Conservation (phyloP, 1,140 invertebrate genomes). For the Cepaea nemoralis region DNA sequence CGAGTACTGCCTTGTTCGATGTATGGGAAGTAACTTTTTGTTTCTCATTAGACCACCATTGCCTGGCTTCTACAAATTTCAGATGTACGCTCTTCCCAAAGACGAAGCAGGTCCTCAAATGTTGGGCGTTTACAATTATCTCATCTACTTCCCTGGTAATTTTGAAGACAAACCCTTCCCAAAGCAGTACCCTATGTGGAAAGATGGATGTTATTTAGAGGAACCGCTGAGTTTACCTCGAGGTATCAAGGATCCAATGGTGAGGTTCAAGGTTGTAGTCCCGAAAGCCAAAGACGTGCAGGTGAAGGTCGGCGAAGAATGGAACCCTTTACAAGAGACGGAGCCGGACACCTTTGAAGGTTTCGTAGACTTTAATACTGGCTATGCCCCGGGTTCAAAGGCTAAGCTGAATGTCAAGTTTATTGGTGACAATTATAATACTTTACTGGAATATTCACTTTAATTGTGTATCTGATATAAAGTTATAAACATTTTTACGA, state of each 20-base stretch:
- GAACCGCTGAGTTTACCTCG: conserved; percentile 63
- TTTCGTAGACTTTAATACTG: conserved; percentile 54
- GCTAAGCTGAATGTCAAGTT: conserved; percentile 65
- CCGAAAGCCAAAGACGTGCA: conserved; percentile 67
- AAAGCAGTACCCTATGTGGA: conserved; percentile 71
- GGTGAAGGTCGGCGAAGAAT: conserved; percentile 65
- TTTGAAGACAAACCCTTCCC: conserved; percentile 57
- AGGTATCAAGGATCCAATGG: conserved; percentile 50
- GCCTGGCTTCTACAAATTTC: conserved; percentile 70
- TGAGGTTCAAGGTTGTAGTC: conserved; percentile 55
- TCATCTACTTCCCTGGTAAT: conserved; percentile 59
- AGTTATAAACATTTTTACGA: no score
- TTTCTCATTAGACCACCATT: conserved; percentile 64
- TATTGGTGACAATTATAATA: conserved; percentile 61
- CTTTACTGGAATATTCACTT: conserved; percentile 64
- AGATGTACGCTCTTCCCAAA: conserved; percentile 69
- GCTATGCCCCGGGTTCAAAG: conserved; percentile 58
- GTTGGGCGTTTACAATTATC: conserved; percentile 70
- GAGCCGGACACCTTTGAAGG: conserved; percentile 64
- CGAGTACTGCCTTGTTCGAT: conserved; percentile 57
- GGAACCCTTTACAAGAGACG: conserved; percentile 65
- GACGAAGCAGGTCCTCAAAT: conserved; percentile 68
- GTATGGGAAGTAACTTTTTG: conserved; percentile 53
- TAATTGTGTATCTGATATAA: conserved; percentile 42
- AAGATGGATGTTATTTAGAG: conserved; percentile 68